These are phyloP conservation scores for Acanthococcus lagerstroemiae DNA, from an alignment of 2,888 invertebrate species.

Conservation along the genomic window DNA sequence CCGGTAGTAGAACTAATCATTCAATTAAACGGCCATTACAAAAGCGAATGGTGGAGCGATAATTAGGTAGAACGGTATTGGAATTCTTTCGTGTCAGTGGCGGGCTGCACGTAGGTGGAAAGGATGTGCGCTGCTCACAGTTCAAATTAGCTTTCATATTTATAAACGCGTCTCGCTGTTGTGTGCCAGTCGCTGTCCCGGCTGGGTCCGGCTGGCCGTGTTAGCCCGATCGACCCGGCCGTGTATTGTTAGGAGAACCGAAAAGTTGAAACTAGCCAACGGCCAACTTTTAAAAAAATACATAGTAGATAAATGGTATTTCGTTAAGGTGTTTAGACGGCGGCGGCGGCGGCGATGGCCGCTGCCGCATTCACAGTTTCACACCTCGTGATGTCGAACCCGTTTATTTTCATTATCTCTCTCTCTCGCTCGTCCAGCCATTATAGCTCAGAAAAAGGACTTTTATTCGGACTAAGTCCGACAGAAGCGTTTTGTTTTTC, in stretches of 20 bases:
- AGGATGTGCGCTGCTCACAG: background rate
- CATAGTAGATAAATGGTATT: background rate
- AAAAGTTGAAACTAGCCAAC: too few species aligned
- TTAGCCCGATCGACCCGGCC: too few species aligned
- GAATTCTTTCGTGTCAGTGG: slow-evolving; percentile 10
- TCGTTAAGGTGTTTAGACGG: background rate
- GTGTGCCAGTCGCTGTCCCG: too few species aligned
- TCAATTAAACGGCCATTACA: slow-evolving; percentile 10
- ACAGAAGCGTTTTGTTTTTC: too few species aligned
- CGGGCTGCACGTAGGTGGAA: background rate
- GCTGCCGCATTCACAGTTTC: background rate
- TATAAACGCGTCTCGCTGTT: background rate
- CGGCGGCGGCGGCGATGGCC: background rate
- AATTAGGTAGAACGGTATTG: background rate
- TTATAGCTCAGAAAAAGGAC: too few species aligned
- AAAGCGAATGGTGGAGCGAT: background rate
- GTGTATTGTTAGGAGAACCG: too few species aligned
- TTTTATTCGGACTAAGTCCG: too few species aligned
- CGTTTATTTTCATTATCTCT: too few species aligned
- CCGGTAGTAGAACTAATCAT: slow-evolving; percentile 8
- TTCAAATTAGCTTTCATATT: background rate
- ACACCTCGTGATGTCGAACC: too few species aligned
- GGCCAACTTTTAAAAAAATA: background rate
- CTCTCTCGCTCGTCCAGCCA: too few species aligned
- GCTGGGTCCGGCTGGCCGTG: background rate